phyloP scores from a whole-genome alignment of 2,888 invertebrate species.

The Hoplodrina ambigua region DNA sequence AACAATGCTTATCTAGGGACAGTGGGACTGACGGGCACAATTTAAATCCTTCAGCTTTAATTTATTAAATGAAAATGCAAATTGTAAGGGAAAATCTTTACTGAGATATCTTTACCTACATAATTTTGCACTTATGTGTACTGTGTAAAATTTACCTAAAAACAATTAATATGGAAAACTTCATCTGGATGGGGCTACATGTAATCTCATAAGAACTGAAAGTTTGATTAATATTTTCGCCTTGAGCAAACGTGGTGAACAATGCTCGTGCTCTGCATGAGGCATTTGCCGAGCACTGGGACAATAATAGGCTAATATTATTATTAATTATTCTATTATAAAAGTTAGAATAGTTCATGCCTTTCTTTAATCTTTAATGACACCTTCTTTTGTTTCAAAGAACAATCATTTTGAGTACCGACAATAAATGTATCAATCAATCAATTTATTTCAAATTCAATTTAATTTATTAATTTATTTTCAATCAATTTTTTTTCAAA shows the following conservation, averaged over 20 bases:
- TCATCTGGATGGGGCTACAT: not conserved
- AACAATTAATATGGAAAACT: not conserved
- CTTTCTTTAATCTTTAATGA: not conserved
- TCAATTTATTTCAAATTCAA: too few species aligned
- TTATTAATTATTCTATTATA: not conserved
- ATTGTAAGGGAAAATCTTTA: slow-evolving; percentile 33
- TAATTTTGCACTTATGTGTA: slow-evolving; percentile 31
- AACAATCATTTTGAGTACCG: not conserved
- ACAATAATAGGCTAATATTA: not conserved
- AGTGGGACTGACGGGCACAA: slow-evolving; percentile 25
- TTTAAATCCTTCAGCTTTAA: slow-evolving; percentile 30
- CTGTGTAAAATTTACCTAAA: not conserved
- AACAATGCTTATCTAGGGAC: slow-evolving; percentile 33
- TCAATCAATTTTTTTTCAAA: too few species aligned
- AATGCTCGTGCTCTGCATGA: not conserved
- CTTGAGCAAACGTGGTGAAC: not conserved
- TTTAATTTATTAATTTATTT: too few species aligned
- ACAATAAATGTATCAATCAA: too few species aligned
- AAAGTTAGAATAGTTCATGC: not conserved
- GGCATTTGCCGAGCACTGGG: not conserved
- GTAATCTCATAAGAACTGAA: not conserved
- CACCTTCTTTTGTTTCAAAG: not conserved
- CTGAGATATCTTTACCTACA: slow-evolving; percentile 6
- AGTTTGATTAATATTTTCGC: not conserved
- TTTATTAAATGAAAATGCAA: slow-evolving; percentile 57